phyloP scores from a whole-genome alignment of 1,140 invertebrate genomes.

The Brachionus plicatilis region DNA sequence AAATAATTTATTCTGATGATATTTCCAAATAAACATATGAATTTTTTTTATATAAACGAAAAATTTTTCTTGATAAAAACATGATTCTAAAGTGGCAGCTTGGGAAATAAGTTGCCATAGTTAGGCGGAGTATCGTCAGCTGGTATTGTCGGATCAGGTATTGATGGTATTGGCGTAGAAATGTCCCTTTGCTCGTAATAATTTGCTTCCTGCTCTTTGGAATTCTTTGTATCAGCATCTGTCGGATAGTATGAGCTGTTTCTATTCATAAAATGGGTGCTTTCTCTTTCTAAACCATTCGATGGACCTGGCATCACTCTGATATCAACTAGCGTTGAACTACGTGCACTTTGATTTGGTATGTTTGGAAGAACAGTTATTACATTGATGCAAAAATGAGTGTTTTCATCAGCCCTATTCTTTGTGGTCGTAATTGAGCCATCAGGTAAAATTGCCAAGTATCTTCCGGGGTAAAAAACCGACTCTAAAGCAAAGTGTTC shows the following conservation, averaged over 20 bases:
- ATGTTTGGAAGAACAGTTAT: neutral
- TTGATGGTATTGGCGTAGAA: neutral
- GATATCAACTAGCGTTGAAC: neutral
- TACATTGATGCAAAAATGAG: slow-evolving; percentile 22
- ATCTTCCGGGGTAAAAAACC: slow-evolving; percentile 17
- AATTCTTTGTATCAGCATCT: neutral
- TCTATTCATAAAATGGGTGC: neutral
- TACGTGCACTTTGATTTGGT: neutral
- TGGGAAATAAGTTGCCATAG: neutral
- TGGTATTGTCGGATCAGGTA: neutral
- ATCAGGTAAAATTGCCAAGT: slow-evolving; percentile 27
- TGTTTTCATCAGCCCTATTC: neutral
- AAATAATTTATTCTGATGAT: too few species aligned
- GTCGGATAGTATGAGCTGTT: neutral
- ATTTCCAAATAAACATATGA: too few species aligned
- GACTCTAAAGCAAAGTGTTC: slow-evolving; percentile 32
- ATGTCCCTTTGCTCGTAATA: neutral
- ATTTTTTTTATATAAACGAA: neutral
- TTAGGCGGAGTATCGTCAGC: neutral
- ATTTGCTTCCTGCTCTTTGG: neutral
- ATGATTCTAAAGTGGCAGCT: neutral
- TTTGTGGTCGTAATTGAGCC: slow-evolving; percentile 8
- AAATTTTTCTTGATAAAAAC: neutral
- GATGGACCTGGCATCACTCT: neutral
- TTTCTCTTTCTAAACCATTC: neutral